Evolutionary conservation across 2,113 vertebrate species (phyloP), one percentile per base, ranked within the genome.

Genomic region (Marcusenius ussheri): DNA sequence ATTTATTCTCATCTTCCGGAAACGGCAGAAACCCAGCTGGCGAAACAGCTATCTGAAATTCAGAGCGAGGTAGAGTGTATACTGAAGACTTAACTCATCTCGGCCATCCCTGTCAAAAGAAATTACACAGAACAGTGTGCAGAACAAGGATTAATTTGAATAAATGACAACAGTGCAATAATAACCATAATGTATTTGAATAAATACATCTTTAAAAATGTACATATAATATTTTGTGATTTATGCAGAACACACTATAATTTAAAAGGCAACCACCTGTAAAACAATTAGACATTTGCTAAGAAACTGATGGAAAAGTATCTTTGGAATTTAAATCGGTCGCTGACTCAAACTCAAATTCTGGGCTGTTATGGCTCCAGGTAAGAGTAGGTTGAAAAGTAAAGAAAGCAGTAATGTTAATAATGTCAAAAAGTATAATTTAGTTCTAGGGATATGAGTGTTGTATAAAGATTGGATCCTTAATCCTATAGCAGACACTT

Each of bases 1-100:
- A 93, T 95, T 5, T 96, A 94, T 77, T 93, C 94, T 15, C 93
- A 94, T 19, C 91, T 96, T 58, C 94, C 95, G 0, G 91, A 96
- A 89, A 96, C 95, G n/a, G 83, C 91, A 0, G 94, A 95, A 84
- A 96, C 93, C 0, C 94, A 49, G 50, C 58, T 70, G 6, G 80
- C 24, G 9, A 84, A 91, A 50, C 35, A 87, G 45, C 50, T 89
- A 8, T 77, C 88, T 13, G 62, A 84, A 51, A 66, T 89, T 31
- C 88, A 89, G 88, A 89, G 90, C 39, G 50, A 91, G 90, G 88
- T 91, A 89, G 42, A 80, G 35, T 42, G 31, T 70, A 31, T 9
- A 13, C 62, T 27, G 9, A 27, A 11, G 24, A 27, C 62, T 66
- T 27, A 66, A 27, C 27, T 31, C 24, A 66, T 27, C 62, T 31